Percentiles rank a stretch among this genome's conserved stretches.
These are phyloP conservation scores for Olivierus martensii DNA, from an alignment of 1,140 invertebrate species.

Conservation along the genomic window DNA sequence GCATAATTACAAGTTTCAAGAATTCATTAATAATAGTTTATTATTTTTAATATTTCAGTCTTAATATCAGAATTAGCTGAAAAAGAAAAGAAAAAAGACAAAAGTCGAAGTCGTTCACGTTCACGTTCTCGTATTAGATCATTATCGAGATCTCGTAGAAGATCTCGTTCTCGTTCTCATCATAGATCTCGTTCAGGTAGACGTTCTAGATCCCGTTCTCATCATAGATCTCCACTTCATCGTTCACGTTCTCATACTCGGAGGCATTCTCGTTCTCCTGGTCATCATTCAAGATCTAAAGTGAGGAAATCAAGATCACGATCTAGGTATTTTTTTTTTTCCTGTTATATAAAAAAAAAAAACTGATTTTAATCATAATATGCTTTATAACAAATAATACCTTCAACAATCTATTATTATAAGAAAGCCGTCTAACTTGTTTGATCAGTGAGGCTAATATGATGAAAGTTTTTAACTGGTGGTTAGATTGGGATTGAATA, in stretches of 20 bases:
- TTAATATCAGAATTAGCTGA: neutral
- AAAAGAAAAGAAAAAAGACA: conserved; percentile 6
- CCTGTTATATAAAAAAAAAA: no score
- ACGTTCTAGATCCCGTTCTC: conserved; percentile 24
- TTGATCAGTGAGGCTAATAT: no score
- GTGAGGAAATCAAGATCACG: neutral
- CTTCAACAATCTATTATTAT: no score
- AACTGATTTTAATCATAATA: no score
- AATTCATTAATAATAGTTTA: neutral
- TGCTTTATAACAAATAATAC: no score
- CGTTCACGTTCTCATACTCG: neutral
- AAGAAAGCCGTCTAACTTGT: no score
- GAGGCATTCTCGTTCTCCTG: neutral
- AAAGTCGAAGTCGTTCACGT: conserved; percentile 10
- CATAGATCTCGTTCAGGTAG: conserved; percentile 20
- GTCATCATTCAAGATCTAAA: neutral
- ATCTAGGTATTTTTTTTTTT: neutral
- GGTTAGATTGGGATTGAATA: no score
- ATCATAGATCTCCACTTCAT: conserved; percentile 7
- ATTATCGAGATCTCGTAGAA: conserved; percentile 18
- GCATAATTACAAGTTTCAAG: neutral
- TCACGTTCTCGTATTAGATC: conserved; percentile 17
- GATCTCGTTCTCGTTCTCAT: conserved; percentile 20
- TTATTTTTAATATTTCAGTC: neutral
- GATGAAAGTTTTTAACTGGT: no score